A percentile compares a stretch with the other conserved stretches of the same genome.
phyloP scores from a whole-genome alignment of 2,113 vertebrate species.

The Castor canadensis region DNA sequence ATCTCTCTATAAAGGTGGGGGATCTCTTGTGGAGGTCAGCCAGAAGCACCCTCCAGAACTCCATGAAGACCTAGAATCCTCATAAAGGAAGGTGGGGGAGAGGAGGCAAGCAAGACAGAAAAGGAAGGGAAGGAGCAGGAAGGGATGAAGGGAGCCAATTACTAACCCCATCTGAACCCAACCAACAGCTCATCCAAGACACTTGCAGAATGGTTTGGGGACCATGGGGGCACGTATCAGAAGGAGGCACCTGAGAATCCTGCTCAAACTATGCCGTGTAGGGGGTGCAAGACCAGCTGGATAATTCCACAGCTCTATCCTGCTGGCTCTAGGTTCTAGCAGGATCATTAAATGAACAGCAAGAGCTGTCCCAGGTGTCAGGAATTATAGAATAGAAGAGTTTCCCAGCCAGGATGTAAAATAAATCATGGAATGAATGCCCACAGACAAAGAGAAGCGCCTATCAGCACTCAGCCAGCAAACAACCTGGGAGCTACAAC shows the following conservation, averaged over 20 bases:
- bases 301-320: slow-evolving; percentile 8
- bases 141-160: neutral
- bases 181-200: neutral
- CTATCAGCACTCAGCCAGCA: slow-evolving; percentile 33
- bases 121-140: neutral
- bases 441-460: slow-evolving; percentile 10
- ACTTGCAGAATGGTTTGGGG: neutral
- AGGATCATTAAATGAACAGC: slow-evolving; percentile 45
- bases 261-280: rapidly evolving
- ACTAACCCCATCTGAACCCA: neutral
- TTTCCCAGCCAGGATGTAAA: slow-evolving; percentile 35
- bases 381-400: slow-evolving; percentile 5
- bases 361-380: slow-evolving; percentile 11
- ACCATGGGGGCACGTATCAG: neutral
- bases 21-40: neutral
- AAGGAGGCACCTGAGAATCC: neutral
- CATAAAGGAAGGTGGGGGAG: neutral
- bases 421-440: slow-evolving; percentile 33
- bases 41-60: neutral
- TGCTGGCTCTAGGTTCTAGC: slow-evolving; percentile 25
- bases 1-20: neutral
- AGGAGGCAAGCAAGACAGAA: neutral
- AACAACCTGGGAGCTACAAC: slow-evolving; percentile 34
- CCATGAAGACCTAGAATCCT: neutral
- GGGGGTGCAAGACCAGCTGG: neutral